Evolutionary conservation across 2,113 vertebrate species (phyloP), one percentile per base, ranked within the genome.

Genomic region (Pachycephala philippinensis): DNA sequence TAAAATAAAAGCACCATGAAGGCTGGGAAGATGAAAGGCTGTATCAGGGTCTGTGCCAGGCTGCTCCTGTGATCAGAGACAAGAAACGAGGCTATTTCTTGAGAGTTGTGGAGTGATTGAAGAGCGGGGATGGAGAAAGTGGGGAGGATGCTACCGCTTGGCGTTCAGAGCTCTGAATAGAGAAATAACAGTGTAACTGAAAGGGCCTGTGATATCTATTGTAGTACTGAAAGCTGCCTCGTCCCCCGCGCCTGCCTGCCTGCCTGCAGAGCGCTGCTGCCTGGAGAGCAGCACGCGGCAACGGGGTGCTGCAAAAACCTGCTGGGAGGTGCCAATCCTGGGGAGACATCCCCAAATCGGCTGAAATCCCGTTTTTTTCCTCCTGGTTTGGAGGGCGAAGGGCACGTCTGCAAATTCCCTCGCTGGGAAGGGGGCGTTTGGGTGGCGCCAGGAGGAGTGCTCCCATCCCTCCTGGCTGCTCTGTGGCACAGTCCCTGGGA

Each of bases 151-250:
- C 89, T 74, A 54, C 89, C 5, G 61, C 82, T 63, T 37, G 59
- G 77, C 30, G n/a, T 71, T 91, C 91, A 95, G 87, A 92, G 87
- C 84, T 92, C 94, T 89, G 87, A 93, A 91, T 21, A 81, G 89
- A 89, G 91, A 87, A 95, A 92, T 82, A 94, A 20, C 69, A 64
- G 93, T 59, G n/a, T 56, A 49, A 50, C 76, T 82, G 93, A 84
- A 95, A 89, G 72, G 56, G 65, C 39, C 69, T 81, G 69, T 71
- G 89, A 81, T 92, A 77, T 54, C 84, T 75, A 86, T 82, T 94
- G 93, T 88, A 84, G 56, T 81, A 35, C 72, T 84, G 89, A 84
- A 44, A 92, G 18, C 59, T 78, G 89, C 80, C 75, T 89, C 52
- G 20, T 81, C 75, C 78, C 81, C 89, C 15, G 10, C 5, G 1